Base-by-base conservation (phyloP, 2,888 invertebrate genomes). In the Diarsia mendica region DNA sequence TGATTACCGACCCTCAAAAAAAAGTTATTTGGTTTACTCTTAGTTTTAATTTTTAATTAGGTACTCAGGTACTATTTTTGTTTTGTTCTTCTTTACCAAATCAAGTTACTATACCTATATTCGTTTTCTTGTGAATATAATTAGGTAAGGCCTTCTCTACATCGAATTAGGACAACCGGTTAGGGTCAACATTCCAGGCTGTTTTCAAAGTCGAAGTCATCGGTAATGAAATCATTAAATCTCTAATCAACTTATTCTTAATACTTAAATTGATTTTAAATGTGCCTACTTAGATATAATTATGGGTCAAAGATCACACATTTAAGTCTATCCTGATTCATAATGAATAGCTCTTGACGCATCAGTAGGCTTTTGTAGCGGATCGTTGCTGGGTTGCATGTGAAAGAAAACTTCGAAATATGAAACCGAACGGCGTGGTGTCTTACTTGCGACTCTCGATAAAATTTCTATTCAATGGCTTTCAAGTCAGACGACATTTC, bases 291-390 rank as follows among this genome's bases (percentile, higher is more conserved):
- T 39, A 20, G 33, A 60, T 39, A 61, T 3, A n/a, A 28, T 39
- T 9, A 18, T 28, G 13, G 33, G 23, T 53, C 44, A 66, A 55
- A 46, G n/a, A 18, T 4, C n/a, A 18, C 46, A 33, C 66, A 28
- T 28, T 28, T 15, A 33, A 55, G 46, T 55, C n/a, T 46, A 55
- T 67, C 67, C 28, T n/a, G 53, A 67, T 53, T 72, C 10, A 18
- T 15, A 53, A 55, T 23, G 46, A 58, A 39, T 68, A 33, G 39
- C 5, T 39, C 39, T 39, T 39, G 39, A 28, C 28, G 28, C 28
- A n/a, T n/a, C n/a, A n/a, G n/a, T n/a, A n/a, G n/a, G n/a, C n/a
- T n/a, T n/a, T n/a, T n/a, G n/a, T n/a, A n/a, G n/a, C n/a, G n/a
- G n/a, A n/a, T n/a, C n/a, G n/a, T n/a, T n/a, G n/a, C n/a, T n/a